phyloP scores from a whole-genome alignment of 2,888 invertebrate species.

The Morpho achilles region DNA sequence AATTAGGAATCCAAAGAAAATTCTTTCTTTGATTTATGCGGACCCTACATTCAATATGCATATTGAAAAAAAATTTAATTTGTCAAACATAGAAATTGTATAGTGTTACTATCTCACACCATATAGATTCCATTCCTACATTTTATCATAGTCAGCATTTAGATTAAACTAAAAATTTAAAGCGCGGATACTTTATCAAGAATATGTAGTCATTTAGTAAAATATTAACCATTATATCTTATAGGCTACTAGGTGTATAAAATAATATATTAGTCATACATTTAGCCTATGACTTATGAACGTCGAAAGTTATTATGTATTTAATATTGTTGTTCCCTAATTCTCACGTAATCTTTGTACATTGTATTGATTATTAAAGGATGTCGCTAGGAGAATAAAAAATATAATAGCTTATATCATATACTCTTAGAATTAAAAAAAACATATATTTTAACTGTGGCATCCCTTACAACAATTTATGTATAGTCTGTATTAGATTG shows the following conservation, averaged over 20 bases:
- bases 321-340: slow-evolving; percentile 20
- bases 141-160: slow-evolving; percentile 44
- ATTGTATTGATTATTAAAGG: slow-evolving; percentile 8
- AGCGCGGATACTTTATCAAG: slow-evolving; percentile 14
- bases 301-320: slow-evolving; percentile 11
- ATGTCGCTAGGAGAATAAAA: slow-evolving; percentile 6
- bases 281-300: slow-evolving; percentile 15
- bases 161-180: slow-evolving; percentile 22
- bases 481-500: slow-evolving; percentile 59
- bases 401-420: neutral
- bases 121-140: slow-evolving; percentile 31
- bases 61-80: too few species aligned
- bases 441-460: slow-evolving; percentile 19
- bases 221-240: slow-evolving; percentile 10
- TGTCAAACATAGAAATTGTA: neutral
- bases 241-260: slow-evolving; percentile 11
- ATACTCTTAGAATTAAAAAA: slow-evolving; percentile 4
- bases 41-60: too few species aligned
- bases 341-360: slow-evolving; percentile 24
- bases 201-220: slow-evolving; percentile 12
- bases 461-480: slow-evolving; percentile 25
- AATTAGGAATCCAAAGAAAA: too few species aligned
- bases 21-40: too few species aligned
- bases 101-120: neutral
- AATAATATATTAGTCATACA: slow-evolving; percentile 10